Evolutionary conservation across 2,797 vertebrate genomes (phyloP).

Genomic region (Phataginus tricuspis): DNA sequence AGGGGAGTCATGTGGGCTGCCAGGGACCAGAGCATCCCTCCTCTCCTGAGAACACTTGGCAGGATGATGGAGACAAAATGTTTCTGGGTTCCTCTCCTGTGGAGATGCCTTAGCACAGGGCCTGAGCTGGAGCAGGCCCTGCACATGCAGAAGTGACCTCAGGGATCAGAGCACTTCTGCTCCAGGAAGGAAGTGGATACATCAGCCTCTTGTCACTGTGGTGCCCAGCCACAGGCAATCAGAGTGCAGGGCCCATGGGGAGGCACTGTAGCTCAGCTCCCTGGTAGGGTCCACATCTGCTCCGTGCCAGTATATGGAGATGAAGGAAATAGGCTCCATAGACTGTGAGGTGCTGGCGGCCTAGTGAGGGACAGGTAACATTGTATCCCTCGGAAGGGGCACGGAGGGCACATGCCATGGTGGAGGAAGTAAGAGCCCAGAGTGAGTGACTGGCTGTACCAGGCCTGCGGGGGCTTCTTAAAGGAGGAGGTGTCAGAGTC

Average conservation of each 20-base stretch:
- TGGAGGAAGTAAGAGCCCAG: neutral
- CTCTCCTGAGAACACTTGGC: neutral
- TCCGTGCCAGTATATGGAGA: neutral
- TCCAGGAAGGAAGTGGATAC: neutral
- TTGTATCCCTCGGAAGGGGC: too few species aligned
- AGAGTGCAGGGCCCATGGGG: neutral
- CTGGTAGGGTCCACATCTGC: neutral
- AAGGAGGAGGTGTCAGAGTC: neutral
- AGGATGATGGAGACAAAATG: neutral
- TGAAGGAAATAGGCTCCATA: neutral
- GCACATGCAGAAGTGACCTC: neutral
- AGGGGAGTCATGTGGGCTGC: neutral
- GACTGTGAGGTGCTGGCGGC: neutral
- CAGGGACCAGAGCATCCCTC: neutral
- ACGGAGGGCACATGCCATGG: neutral
- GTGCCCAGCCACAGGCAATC: too few species aligned
- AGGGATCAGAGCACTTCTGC: neutral
- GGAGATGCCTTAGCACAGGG: neutral
- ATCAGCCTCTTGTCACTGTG: neutral
- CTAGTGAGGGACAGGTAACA: too few species aligned
- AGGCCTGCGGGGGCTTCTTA: neutral
- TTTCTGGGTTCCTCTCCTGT: rapidly evolving
- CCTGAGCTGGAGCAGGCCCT: neutral
- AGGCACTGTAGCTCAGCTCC: neutral
- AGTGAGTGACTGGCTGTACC: neutral